Evolutionary conservation across 2,113 vertebrate species (phyloP), one percentile per base, ranked within the genome.

Genomic region (Mandrillus leucophaeus): DNA sequence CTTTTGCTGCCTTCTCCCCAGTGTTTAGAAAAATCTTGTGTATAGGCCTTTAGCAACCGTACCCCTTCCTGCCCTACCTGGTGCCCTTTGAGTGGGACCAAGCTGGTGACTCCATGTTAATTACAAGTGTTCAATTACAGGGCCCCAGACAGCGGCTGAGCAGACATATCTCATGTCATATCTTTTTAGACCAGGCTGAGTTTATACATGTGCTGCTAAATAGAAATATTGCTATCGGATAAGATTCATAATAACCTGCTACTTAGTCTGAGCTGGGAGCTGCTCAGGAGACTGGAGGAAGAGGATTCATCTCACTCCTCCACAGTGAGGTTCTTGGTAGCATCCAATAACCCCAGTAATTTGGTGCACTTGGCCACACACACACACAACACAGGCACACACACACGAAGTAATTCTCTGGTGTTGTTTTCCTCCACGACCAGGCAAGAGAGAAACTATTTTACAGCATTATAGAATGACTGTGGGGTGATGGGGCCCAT

Each of bases 91-190:
- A 95, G 83, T 27, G 13, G 88, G 40, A 80, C 12, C 38, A 92
- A 88, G n/a, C 61, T 84, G 61, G 55, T 85, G 82, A 95, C 76
- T 88, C 97, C 50, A 76, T 72, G 50, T 27, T 92, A 95, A 96
- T 97, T 93, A 84, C 5, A 79, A 92, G 43, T 50, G 32, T 96
- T 96, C 75, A 70, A 87, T 92, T 87, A 92, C 45, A 95, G 57
- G 14, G 68, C 27, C 38, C 10, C 66, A 96, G 95, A 96, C 27
- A 68, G 70, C 38, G 14, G 50, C 84, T 83, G 50, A 96, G 59
- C 57, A 87, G 70, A 90, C 43, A 48, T 93, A 97, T 89, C 90
- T 97, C 55, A 45, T 72, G 85, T 76, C 68, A 72, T 64, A 95
- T 96, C 84, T 92, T 89, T 90, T 88, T 84, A 93, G 55, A 92